Evolutionary conservation across 2,113 vertebrate genomes (phyloP), one percentile per base, ranked within the genome.

Genomic region (Lontra canadensis): DNA sequence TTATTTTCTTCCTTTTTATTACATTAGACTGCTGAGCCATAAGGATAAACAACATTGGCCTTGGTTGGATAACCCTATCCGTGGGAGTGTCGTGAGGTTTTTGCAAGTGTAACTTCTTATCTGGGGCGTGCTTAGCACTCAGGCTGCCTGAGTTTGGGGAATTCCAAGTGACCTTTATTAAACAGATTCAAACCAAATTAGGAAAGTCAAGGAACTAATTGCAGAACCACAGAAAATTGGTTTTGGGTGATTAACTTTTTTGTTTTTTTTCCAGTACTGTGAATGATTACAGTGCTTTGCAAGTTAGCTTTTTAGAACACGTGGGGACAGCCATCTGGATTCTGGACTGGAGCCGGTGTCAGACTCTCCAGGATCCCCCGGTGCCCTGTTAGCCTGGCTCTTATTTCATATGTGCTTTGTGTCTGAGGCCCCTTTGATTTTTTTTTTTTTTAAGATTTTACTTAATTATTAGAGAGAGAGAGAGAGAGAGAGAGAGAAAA

Each of bases 181-280:
- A 80, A 39, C 49, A 26, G 34, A 86, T 81, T 85, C 52, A 61
- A 1, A 67, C 74, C 63, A 79, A 29, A 90, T 79, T 93, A 83
- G 81, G 85, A 79, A 94, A 96, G 42, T 61, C 49, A 89, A 63
- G 52, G 49, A 94, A 52, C 52, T 81, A 36, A 94, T 97, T 83
- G 82, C 42, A 78, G 92, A 97, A 86, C 14, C 59, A 71, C 15
- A 65, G 79, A 85, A 82, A 92, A 61, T 36, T 89, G 73, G 7
- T 90, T 65, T 89, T 23, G 80, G 13, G 13, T 55, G 2, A 76
- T 49, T 57, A 76, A 82, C 65, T 74, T n/a, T 88, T 61, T 81
- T 57, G 17, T 57, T 92, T 92, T 67, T 47, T 49, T 86, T 82
- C 31, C 11, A 86, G 44, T n/a, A n/a, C 34, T 12, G 6, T 61